Percentiles rank a stretch among this genome's conserved stretches.
These are phyloP conservation scores for Agapornis canus DNA, from an alignment of 2,797 vertebrate species.

Conservation along the genomic window DNA sequence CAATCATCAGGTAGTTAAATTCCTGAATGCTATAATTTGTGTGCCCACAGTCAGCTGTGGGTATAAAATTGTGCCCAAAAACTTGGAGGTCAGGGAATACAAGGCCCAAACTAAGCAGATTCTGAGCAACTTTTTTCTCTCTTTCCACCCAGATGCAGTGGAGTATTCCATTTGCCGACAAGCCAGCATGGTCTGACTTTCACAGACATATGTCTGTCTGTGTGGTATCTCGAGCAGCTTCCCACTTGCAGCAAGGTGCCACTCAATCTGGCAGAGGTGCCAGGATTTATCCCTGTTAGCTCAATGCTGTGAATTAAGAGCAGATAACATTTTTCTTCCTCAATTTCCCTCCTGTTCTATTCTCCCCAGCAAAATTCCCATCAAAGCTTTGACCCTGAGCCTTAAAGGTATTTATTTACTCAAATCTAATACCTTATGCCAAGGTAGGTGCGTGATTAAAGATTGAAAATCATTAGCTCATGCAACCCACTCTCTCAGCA, in stretches of 20 bases:
- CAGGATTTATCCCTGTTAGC: not conserved
- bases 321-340: not conserved
- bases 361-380: conserved; percentile 6
- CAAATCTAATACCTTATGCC: conserved; percentile 49
- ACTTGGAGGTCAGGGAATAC: conserved; percentile 47
- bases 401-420: conserved; percentile 70
- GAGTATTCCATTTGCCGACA: not conserved
- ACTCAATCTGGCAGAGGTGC: not conserved
- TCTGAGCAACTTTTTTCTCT: not conserved
- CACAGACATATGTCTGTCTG: not conserved
- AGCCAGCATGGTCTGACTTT: not conserved
- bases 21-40: conserved; percentile 62
- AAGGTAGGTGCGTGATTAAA: conserved; percentile 67
- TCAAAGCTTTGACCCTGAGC: conserved; percentile 65
- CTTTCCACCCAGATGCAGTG: not conserved
- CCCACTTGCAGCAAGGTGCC: not conserved
- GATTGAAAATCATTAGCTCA: conserved; percentile 73
- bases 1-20: conserved; percentile 71
- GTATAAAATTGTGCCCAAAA: conserved; percentile 56
- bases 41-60: conserved; percentile 65
- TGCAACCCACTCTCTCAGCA: not conserved
- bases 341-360: not conserved
- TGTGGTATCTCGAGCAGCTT: not conserved
- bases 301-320: not conserved
- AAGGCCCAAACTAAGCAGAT: conserved; percentile 52